These are phyloP conservation scores for Hypotaenidia philippensis DNA, from an alignment of 2,797 vertebrate species.

Conservation along the genomic window DNA sequence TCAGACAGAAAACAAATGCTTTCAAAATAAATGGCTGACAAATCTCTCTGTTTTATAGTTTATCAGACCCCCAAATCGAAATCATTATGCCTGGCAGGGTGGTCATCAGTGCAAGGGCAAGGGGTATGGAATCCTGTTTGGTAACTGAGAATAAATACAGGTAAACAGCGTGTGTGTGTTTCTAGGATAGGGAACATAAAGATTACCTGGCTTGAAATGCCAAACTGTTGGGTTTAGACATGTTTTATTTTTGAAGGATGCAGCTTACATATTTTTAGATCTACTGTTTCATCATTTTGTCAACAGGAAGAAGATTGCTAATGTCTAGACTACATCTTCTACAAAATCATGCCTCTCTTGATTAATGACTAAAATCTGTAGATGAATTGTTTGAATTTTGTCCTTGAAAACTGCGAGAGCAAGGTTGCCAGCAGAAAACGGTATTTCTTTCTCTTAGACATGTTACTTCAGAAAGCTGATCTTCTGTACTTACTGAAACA, in stretches of 20 bases:
- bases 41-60: background rate
- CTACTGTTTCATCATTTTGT: background rate
- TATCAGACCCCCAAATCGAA: background rate
- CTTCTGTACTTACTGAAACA: slow-evolving; percentile 40
- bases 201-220: background rate
- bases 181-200: background rate
- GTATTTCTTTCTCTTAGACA: slow-evolving; percentile 42
- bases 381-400: slow-evolving; percentile 24
- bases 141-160: background rate
- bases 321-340: background rate
- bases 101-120: background rate
- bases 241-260: background rate
- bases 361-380: slow-evolving; percentile 32
- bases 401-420: slow-evolving; percentile 51
- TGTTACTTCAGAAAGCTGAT: slow-evolving; percentile 20
- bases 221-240: background rate
- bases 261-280: background rate
- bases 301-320: slow-evolving; percentile 18
- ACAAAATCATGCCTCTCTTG: background rate
- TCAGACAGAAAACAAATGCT: background rate
- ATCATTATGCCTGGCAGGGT: background rate
- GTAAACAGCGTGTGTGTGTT: background rate
- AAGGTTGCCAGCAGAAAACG: background rate
- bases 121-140: background rate
- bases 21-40: background rate